These are phyloP conservation scores for Parthenolecanium corni DNA, from an alignment of 2,888 invertebrate genomes.

Conservation along the genomic window DNA sequence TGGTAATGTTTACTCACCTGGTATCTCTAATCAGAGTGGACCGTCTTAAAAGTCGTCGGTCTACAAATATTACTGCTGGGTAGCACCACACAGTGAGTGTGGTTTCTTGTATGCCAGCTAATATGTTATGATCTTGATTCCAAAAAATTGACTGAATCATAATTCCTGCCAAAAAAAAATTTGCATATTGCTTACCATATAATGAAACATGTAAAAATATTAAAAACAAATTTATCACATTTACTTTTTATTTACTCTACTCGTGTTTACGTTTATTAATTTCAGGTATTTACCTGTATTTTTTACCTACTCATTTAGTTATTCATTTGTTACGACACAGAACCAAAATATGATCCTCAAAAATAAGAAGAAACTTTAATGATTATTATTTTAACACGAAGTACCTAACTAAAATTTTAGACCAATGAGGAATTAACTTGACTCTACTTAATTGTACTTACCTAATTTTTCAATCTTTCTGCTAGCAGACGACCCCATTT, in stretches of 20 bases:
- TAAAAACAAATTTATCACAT: conserved; percentile 25
- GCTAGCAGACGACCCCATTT: conserved; percentile 46
- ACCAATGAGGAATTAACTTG: too few species aligned
- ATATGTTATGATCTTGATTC: conserved; percentile 64
- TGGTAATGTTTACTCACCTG: too few species aligned
- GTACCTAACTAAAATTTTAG: too few species aligned
- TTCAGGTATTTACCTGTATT: too few species aligned
- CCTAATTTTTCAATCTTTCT: conserved; percentile 59
- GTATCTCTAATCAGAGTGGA: conserved; percentile 41
- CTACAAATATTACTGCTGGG: conserved; percentile 59
- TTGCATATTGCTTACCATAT: background rate
- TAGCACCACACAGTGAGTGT: conserved; percentile 72
- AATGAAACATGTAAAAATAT: too few species aligned
- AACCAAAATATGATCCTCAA: too few species aligned
- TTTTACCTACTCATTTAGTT: too few species aligned
- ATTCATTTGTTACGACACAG: too few species aligned
- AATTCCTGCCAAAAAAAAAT: conserved; percentile 41
- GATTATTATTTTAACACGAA: too few species aligned
- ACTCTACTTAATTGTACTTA: too few species aligned
- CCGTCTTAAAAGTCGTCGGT: conserved; percentile 51
- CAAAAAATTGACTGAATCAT: conserved; percentile 55
- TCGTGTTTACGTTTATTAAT: too few species aligned
- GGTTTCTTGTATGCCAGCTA: conserved; percentile 66
- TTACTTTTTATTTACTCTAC: background rate
- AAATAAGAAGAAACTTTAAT: too few species aligned